Base-by-base conservation (phyloP, 2,888 invertebrate genomes). In the Theristus sp. region DNA sequence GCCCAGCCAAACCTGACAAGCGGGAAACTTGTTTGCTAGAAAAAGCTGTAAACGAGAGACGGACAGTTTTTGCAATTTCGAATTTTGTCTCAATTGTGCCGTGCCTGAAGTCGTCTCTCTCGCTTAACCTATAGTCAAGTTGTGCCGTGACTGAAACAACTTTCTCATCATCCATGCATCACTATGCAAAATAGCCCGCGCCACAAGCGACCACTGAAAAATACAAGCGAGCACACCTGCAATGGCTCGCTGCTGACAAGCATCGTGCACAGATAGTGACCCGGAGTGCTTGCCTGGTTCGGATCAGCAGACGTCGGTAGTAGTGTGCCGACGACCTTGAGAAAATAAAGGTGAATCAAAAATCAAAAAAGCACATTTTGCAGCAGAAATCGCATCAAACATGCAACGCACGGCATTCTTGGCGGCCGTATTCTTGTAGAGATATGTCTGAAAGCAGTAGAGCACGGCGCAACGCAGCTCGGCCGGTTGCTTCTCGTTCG, bases 401-500 rank as follows among this genome's bases (percentile, higher is more conserved):
- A n/a, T n/a, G n/a, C n/a, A n/a, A n/a, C n/a, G n/a, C n/a, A n/a
- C 67, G 61, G 64, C 66, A 20, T 65, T 63, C 62, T 73, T 72
- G 26, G 87, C 87, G 30, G 83, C 80, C 73, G 89, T 87, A 75
- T 98, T 98, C 76, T 86, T 88, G 75, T 86, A 89, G 13, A 98
- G 79, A 75, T 87, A 98, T 74, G 90, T 91, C 78, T 96, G 85
- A 76, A 98, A 94, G 75, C 91, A 93, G 76, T 99, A 98, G 0
- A 98, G 82, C 1, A 96, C 91, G 0, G 96, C 87, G 74, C 90
- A 90, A 64, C 98, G 84, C 70, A 87, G 75, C 0, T 78, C 78
- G 73, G 96, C 86, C 0, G 91, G 87, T 74, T 98, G 98, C 71
- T 91, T 93, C 74, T 98, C 96, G 74, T 94, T 93, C 6, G 91